A percentile compares a stretch with the other conserved stretches of the same genome.
Evolutionary conservation across 2,113 vertebrate genomes (phyloP).

Genomic region (Atrichornis clamosus): DNA sequence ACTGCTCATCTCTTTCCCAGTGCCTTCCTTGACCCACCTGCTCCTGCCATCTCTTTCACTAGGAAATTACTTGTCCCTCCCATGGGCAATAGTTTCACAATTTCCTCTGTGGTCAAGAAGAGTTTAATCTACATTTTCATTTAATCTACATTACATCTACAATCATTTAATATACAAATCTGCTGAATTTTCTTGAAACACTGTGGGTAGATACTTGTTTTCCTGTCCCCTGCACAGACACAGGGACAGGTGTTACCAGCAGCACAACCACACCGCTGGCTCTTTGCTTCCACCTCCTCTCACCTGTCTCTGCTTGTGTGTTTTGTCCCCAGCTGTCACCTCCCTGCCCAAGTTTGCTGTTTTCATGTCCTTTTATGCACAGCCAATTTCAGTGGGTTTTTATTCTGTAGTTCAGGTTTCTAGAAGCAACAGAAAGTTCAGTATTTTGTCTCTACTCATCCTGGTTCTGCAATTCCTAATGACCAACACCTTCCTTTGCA

Average conservation of each 20-base stretch:
- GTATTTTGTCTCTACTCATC: neutral
- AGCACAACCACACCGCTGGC: fast-evolving
- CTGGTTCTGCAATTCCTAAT: neutral
- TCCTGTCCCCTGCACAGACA: fast-evolving
- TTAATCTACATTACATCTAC: no score
- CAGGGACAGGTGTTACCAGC: fast-evolving
- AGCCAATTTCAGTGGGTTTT: neutral
- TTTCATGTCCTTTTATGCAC: neutral
- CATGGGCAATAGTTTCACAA: neutral
- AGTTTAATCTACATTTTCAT: no score
- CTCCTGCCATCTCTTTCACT: neutral
- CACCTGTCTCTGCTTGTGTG: fast-evolving
- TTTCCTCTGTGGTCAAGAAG: neutral
- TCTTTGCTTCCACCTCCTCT: neutral
- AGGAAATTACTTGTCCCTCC: neutral
- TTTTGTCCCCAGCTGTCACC: neutral
- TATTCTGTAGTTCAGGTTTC: neutral
- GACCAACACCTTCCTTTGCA: neutral
- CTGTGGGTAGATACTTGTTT: neutral
- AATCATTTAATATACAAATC: neutral
- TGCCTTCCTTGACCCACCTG: neutral
- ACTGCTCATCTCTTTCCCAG: neutral
- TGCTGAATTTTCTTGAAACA: neutral
- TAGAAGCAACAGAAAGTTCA: neutral
- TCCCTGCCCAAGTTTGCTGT: neutral